These are phyloP conservation scores for Chrysina gloriosa DNA, from an alignment of 2,888 invertebrate species.

Conservation along the genomic window DNA sequence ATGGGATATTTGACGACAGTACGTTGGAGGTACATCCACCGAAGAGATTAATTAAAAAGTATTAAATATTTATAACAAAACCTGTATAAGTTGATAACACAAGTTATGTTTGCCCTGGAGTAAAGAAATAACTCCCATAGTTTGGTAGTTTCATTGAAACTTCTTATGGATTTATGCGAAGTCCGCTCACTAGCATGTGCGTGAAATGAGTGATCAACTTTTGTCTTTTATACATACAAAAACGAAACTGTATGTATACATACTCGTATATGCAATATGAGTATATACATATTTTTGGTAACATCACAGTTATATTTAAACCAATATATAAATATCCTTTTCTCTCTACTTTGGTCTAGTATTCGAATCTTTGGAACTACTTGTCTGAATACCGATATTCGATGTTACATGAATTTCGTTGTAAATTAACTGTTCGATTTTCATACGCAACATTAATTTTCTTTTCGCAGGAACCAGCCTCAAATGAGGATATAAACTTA, in stretches of 20 bases:
- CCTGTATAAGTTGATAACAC: too few relatives aligned
- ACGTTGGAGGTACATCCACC: too few relatives aligned
- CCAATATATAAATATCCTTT: background rate
- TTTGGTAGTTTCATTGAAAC: too few relatives aligned
- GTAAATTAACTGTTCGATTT: slow-evolving; percentile 51
- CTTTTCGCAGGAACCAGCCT: slow-evolving; percentile 49
- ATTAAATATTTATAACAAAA: too few relatives aligned
- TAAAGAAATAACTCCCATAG: too few relatives aligned
- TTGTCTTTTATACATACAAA: too few relatives aligned
- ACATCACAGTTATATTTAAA: slow-evolving; percentile 1
- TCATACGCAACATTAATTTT: slow-evolving; percentile 51
- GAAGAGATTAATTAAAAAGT: too few relatives aligned
- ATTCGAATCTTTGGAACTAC: slow-evolving; percentile 11
- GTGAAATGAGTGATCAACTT: too few relatives aligned
- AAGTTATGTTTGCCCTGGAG: too few relatives aligned
- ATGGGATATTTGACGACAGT: too few relatives aligned
- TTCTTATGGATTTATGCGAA: too few relatives aligned
- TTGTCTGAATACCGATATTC: slow-evolving; percentile 14
- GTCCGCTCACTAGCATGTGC: too few relatives aligned
- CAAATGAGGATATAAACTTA: slow-evolving; percentile 51
- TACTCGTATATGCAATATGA: background rate
- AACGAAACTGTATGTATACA: background rate
- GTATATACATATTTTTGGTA: slow-evolving; percentile 4
- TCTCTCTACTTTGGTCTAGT: background rate
- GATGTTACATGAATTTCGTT: slow-evolving; percentile 48